Evolutionary conservation across 2,113 vertebrate genomes (phyloP).

Genomic region (Sinocyclocheilus anophthalmus): DNA sequence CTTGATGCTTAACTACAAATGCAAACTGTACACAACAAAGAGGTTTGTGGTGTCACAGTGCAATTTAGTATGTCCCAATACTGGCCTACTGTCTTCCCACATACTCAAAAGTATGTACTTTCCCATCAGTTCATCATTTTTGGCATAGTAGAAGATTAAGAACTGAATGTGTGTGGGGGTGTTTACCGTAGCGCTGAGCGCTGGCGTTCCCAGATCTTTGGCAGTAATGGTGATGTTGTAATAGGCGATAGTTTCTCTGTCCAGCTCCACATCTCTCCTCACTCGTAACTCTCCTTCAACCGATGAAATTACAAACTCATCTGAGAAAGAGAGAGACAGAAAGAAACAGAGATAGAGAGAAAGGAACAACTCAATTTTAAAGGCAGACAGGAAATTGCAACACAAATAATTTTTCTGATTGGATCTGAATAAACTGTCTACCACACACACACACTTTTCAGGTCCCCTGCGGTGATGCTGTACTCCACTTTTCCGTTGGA

Average conservation of each 20-base stretch:
- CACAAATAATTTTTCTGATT: neutral
- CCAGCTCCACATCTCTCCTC: conserved; percentile 89
- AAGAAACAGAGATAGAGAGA: neutral
- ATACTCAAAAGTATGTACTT: neutral
- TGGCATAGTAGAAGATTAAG: neutral
- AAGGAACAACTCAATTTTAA: neutral
- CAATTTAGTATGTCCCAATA: neutral
- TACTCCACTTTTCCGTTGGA: conserved; percentile 96
- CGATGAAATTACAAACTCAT: conserved; percentile 94
- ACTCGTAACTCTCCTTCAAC: conserved; percentile 96
- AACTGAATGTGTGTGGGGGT: neutral
- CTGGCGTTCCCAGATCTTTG: conserved; percentile 85
- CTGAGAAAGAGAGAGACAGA: conserved; percentile 66
- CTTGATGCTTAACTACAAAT: neutral
- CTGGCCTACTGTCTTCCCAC: neutral
- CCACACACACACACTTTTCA: conserved; percentile 68
- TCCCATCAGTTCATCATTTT: neutral
- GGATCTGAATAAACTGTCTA: neutral
- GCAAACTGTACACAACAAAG: neutral
- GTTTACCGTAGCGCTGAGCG: conserved; percentile 88
- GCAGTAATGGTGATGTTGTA: conserved; percentile 96
- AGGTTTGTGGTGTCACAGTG: neutral
- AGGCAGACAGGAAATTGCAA: neutral
- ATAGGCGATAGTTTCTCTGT: conserved; percentile 88
- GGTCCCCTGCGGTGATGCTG: conserved; percentile 88